Percentiles rank a stretch among this genome's conserved stretches.
phyloP scores from a whole-genome alignment of 2,888 invertebrate species.

The Melinaea menophilus region DNA sequence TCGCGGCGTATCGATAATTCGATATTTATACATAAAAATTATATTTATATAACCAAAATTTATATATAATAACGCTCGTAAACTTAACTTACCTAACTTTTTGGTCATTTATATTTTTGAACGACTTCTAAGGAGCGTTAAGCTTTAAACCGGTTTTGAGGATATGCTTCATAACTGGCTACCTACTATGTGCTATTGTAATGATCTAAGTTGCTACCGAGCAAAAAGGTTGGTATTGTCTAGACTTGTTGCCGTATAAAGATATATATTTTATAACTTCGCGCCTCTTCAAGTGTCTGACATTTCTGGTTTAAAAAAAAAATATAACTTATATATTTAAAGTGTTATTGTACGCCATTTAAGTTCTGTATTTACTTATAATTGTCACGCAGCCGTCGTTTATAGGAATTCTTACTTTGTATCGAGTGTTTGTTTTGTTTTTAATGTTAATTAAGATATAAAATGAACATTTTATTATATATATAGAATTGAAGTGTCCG shows the following conservation, averaged over 20 bases:
- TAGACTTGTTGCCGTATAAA: conserved; percentile 60
- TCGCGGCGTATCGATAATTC: conserved; percentile 73
- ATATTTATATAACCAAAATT: too few relatives aligned
- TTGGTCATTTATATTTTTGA: conserved; percentile 35
- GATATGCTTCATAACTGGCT: conserved; percentile 68
- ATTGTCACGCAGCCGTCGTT: conserved; percentile 1
- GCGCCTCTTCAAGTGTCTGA: conserved; percentile 53
- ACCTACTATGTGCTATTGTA: conserved; percentile 75
- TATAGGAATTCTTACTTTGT: neutral
- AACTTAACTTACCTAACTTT: conserved; percentile 32
- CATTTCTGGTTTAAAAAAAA: conserved; percentile 16
- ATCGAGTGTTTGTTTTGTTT: neutral
- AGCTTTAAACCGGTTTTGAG: conserved; percentile 62
- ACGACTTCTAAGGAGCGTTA: conserved; percentile 63
- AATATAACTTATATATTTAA: neutral
- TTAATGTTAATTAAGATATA: neutral
- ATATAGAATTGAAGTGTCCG: too few relatives aligned
- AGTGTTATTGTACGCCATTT: neutral
- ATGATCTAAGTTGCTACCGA: conserved; percentile 66
- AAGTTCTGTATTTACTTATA: neutral
- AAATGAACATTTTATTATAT: neutral
- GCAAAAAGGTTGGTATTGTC: conserved; percentile 70
- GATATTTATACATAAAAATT: too few relatives aligned
- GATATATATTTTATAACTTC: conserved; percentile 62
- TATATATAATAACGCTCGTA: too few relatives aligned